Evolutionary conservation across 2,113 vertebrate species (phyloP), one percentile per base, ranked within the genome.

Genomic region (Scortum barcoo): DNA sequence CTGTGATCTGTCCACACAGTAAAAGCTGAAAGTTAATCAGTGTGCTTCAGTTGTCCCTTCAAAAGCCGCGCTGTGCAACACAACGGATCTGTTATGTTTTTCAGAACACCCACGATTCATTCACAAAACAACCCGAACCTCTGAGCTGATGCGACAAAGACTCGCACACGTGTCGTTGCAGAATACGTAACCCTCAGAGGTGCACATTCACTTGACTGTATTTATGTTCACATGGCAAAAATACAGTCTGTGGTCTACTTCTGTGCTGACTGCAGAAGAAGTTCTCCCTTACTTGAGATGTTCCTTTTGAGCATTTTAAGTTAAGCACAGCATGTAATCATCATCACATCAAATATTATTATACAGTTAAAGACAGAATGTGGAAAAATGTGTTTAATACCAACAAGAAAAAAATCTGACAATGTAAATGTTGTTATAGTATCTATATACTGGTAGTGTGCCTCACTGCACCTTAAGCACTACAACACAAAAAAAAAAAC

Each of bases 291-390:
- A 57, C 11, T 51, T 30, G 20, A 50, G 38, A 79, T 40, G 44
- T 76, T 79, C 26, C 48, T 44, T 24, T 24, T 30, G 17, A 78
- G 67, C 12, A 72, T 73, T 81, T 54, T 6, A 75, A 68, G 58
- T 74, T 50, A 48, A 72, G 53, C 77, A 83, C 58, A 72, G 33
- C 12, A 60, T 30, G 26, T 33, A 71, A 74, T 22, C 20, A 50
- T 74, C 53, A 79, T 40, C 28, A 65, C 22, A 80, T n/a, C 20
- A 79, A 65, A 80, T 42, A 71, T 20, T 42, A 70, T 51, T 20
- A 65, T 28, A 60, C 19, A 42, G 24, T 56, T 63, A 81, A 75
- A 77, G 36, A 83, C 19, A 72, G 7, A 77, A 24, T n/a, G 22
- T 53, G 9, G 16, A 58, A 83, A 74, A 76, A 14, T 26, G 22